Evolutionary conservation across 2,113 vertebrate species (phyloP).

Genomic region (Pachyramphus minor): DNA sequence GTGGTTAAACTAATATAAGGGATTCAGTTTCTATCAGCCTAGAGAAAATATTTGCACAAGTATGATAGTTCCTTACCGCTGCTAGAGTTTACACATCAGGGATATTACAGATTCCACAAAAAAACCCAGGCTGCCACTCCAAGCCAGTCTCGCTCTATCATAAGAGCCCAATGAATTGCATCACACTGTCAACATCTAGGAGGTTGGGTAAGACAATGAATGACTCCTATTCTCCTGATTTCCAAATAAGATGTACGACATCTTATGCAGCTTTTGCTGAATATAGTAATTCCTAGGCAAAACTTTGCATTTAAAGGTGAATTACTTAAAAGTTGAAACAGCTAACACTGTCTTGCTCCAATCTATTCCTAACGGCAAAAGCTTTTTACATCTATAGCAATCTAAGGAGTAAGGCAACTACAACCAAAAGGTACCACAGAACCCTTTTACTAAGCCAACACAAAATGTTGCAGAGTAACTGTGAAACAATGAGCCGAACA

Average conservation of each 20-base stretch:
- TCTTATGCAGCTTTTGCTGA: not conserved
- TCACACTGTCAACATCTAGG: not conserved
- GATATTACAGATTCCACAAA: not conserved
- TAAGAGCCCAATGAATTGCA: not conserved
- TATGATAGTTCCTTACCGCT: accelerated
- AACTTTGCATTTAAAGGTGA: not conserved
- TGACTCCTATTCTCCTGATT: not conserved
- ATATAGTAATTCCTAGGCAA: not conserved
- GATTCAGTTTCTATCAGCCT: not conserved
- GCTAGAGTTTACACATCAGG: not conserved
- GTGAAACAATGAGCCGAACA: conserved; percentile 67
- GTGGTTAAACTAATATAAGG: not conserved
- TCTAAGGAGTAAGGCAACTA: not conserved
- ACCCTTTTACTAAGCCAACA: not conserved
- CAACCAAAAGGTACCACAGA: not conserved
- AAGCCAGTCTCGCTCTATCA: not conserved
- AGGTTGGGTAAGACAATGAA: not conserved
- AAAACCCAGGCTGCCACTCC: not conserved
- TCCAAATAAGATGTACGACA: not conserved
- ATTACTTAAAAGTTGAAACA: not conserved
- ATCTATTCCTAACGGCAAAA: not conserved
- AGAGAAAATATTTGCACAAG: accelerated
- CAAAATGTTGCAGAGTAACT: not conserved
- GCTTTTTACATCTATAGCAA: not conserved
- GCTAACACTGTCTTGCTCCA: not conserved